Conservation (phyloP, 23 tunicate species). For the Diplosoma virens region DNA sequence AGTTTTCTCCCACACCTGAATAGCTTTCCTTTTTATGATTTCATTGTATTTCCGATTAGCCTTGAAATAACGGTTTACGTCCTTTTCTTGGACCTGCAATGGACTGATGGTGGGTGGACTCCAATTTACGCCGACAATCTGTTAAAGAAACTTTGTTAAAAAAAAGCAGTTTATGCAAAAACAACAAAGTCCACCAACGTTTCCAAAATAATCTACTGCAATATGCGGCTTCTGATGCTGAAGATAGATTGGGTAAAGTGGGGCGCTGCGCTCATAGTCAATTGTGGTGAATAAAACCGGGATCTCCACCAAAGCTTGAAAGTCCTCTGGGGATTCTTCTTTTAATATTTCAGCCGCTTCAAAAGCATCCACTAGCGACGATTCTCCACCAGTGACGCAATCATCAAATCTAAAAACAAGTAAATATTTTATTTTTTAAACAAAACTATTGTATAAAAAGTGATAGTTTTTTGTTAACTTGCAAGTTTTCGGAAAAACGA, state of each 20-base stretch:
- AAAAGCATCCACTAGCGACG: conserved; percentile 22
- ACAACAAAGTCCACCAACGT: conserved; percentile 12
- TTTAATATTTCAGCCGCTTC: conserved; percentile 36
- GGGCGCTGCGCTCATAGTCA: neutral
- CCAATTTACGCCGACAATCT: conserved; percentile 41
- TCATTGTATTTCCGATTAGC: conserved; percentile 9
- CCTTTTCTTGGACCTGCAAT: conserved; percentile 17
- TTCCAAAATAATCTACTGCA: conserved; percentile 59
- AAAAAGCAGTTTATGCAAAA: neutral
- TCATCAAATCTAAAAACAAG: conserved; percentile 35
- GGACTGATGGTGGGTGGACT: conserved; percentile 10
- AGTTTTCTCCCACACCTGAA: conserved; percentile 15
- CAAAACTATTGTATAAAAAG: too few relatives aligned
- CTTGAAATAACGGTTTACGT: conserved; percentile 40
- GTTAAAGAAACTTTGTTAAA: neutral
- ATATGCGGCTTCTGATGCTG: conserved; percentile 29
- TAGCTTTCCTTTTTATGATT: conserved; percentile 20
- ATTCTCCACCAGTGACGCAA: conserved; percentile 41
- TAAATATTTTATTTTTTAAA: neutral
- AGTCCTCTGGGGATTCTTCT: conserved; percentile 30
- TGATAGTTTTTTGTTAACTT: too few relatives aligned
- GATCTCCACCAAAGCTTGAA: conserved; percentile 21
- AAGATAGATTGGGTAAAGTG: conserved; percentile 6
- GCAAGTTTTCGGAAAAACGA: too few relatives aligned
- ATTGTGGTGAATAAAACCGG: conserved; percentile 21